A percentile compares a stretch with the other conserved stretches of the same genome.
phyloP scores from a whole-genome alignment of 2,888 invertebrate genomes.

The Tetrapedia diversipes region DNA sequence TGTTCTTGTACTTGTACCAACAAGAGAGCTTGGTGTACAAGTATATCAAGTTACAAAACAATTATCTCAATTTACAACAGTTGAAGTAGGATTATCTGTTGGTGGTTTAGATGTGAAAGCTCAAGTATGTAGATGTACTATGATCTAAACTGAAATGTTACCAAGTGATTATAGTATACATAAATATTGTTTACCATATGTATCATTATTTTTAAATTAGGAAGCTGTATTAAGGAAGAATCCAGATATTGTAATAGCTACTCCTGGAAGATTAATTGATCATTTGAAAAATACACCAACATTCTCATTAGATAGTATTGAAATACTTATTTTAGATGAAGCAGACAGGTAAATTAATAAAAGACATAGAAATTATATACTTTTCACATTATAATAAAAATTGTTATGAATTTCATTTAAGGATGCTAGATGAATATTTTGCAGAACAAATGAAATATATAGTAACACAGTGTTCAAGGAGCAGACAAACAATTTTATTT shows the following conservation, averaged over 20 bases:
- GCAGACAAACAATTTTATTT: slow-evolving; percentile 97
- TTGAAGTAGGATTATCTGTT: slow-evolving; percentile 92
- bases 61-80: slow-evolving; percentile 92
- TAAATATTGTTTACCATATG: not conserved
- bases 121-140: slow-evolving; percentile 80
- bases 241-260: slow-evolving; percentile 98
- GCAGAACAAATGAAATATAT: slow-evolving; percentile 99
- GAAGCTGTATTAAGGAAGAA: slow-evolving; percentile 92
- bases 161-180: not conserved
- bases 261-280: slow-evolving; percentile 98
- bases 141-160: not conserved
- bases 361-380: slow-evolving; percentile 1
- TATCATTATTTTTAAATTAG: slow-evolving; percentile 77
- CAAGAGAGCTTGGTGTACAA: slow-evolving; percentile 98
- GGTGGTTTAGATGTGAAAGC: slow-evolving; percentile 94
- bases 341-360: slow-evolving; percentile 85
- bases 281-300: slow-evolving; percentile 97
- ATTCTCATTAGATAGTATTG: slow-evolving; percentile 94
- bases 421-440: slow-evolving; percentile 99
- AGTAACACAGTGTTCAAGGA: slow-evolving; percentile 94
- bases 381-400: not conserved
- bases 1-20: slow-evolving; percentile 97
- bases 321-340: slow-evolving; percentile 92
- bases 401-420: slow-evolving; percentile 73
- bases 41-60: slow-evolving; percentile 97